Evolutionary conservation across 1,140 invertebrate species (phyloP), one percentile per base, ranked within the genome.

Genomic region (Ladona fulva): DNA sequence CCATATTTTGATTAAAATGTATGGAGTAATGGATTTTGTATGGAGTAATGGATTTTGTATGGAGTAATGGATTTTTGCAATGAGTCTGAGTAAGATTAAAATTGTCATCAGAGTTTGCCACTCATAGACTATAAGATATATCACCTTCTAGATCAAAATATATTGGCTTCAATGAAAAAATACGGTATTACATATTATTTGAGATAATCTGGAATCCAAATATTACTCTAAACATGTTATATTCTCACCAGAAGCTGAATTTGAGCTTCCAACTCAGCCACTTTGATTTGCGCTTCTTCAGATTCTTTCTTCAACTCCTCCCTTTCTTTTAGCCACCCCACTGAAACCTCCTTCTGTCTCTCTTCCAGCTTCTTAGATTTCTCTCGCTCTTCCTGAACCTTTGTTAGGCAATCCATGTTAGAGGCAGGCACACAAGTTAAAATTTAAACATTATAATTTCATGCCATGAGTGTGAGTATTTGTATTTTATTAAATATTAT

Each of bases 331-430:
- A 80, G 79, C 80, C 81, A 83, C 24, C 79, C 79, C 37, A 79
- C 75, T 7, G 80, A 78, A 0, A 83, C 74, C 77, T 88, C 87
- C 76, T 88, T 85, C 59, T 91, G 83, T 80, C 88, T 88, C 66
- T 82, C 83, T 83, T 91, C 90, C 66, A 89, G 85, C 74, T 86
- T 83, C 74, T 89, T 84, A 25, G 87, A 80, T 82, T 87, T 88
- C 42, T 86, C 85, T 81, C 87, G 87, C 82, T 90, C 89, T 81
- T 89, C 86, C 78, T 89, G 87, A 29, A 90, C 84, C 89, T 91
- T 83, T 14, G 22, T 74, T 75, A 22, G 74, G 19, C 24, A 78
- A 6, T 37, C 29, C 29, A 37, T 37, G 29, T 37, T 37, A 37
- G 29, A 37, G 8, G 29, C 29, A 37, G 29, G 8, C 29, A 37